Evolutionary conservation across 2,113 vertebrate genomes (phyloP), one percentile per base, ranked within the genome.

Genomic region (Equus quagga): DNA sequence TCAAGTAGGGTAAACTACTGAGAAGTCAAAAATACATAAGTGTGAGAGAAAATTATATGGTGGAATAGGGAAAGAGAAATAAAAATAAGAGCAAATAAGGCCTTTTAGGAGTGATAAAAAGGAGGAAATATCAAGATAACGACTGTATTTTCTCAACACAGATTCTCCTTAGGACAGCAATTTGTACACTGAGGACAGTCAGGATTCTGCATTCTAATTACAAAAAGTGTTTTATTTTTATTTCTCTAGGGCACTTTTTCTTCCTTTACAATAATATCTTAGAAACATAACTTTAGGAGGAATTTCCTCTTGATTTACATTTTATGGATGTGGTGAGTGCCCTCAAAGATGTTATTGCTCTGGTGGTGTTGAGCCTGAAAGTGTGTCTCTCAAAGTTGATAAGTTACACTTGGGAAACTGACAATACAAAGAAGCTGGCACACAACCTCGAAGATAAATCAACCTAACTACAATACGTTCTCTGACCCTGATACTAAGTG

Each of bases 1-100:
- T 65, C 70, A 72, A 95, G 58, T n/a, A 72, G 44, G 33, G 14
- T 44, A 87, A 90, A 56, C 65, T 90, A 92, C 14, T 78, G 81
- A 89, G 44, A 96, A 92, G 58, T 94, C 41, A 95, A 87, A 94
- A 70, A 51, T 85, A 93, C 95, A 21, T 70, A 90, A 86, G 62
- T 87, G 15, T 79, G 86, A 81, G 62, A 82, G 67, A 76, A 96
- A 90, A 78, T 88, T 73, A 62, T 62, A 54, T 28, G 31, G 24
- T 85, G 17, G 44, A 75, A 83, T 58, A 90, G 10, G 12, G 64
- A 62, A 81, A 28, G 41, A 81, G 24, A 92, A 92, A 85, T 81
- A 56, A 85, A 97, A 84, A 58, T 65, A 76, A 62, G 36, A 80
- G 33, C 17, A 97, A 87, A 81, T 67, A 84, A 33, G 60, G 13